These are phyloP conservation scores for Drosophila biarmipes DNA, from an alignment of 1,140 invertebrate species.

Conservation along the genomic window DNA sequence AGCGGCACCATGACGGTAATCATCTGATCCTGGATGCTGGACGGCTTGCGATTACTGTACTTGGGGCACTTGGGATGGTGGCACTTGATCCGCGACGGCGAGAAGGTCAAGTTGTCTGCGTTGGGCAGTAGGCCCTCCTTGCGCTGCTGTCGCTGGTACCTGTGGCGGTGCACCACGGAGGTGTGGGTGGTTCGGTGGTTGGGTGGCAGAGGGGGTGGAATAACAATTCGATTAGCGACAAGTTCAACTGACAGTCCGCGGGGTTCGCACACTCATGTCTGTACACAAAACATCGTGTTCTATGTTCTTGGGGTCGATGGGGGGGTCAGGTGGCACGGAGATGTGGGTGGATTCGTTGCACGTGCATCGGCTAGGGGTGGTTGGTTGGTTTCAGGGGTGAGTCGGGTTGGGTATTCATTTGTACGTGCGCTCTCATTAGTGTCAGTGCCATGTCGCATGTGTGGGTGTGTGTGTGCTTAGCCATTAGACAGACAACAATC, in stretches of 20 bases:
- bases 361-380: constrained; percentile 18
- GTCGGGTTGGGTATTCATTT: constrained; percentile 6
- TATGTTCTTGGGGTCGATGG: constrained; percentile 29
- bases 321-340: constrained; percentile 4
- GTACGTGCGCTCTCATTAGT: constrained; percentile 38
- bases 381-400: neutral
- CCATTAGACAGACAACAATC: constrained; percentile 68
- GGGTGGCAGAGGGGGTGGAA: constrained; percentile 8
- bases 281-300: constrained; percentile 55
- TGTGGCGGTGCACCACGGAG: constrained; percentile 8
- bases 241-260: constrained; percentile 18
- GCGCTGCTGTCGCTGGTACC: constrained; percentile 81
- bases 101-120: constrained; percentile 83
- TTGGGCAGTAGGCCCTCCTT: constrained; percentile 83
- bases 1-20: constrained; percentile 84
- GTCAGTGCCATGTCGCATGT: constrained; percentile 20
- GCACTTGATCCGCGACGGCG: constrained; percentile 83
- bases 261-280: constrained; percentile 46
- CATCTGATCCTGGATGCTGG: constrained; percentile 84
- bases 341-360: constrained; percentile 14
- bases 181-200: neutral
- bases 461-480: constrained; percentile 53
- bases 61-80: constrained; percentile 84
- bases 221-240: constrained; percentile 56
- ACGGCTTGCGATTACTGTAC: constrained; percentile 80